Evolutionary conservation across 2,888 invertebrate species (phyloP), one percentile per base, ranked within the genome.

Genomic region (Bhutanitis thaidina): DNA sequence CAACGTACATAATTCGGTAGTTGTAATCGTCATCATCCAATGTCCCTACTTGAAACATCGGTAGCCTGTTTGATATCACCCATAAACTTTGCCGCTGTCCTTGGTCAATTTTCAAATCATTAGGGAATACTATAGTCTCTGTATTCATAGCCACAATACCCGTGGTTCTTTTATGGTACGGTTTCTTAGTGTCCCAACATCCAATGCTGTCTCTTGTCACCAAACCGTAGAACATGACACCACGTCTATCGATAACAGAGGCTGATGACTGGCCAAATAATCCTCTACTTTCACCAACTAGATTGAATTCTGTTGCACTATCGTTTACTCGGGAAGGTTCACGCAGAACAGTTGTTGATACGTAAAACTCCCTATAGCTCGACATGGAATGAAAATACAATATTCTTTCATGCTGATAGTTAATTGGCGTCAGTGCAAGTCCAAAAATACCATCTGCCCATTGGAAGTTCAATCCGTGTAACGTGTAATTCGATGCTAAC

Each of bases 391-490:
- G 95, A 71, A 95, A 96, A 68, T 92, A 96, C 16, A 96, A 70
- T 2, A 92, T 85, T 43, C 94, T 89, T 43, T 95, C 94, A 14
- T 80, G 69, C 12, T 76, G 71, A 37, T 79, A 65, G 46, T 83
- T 67, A 1, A 82, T 69, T 1, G 93, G 92, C n/a, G 93, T 92
- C 38, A 95, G 67, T 0, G 95, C 92, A 59, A 95, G 77, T 0
- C 95, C 95, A 65, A 96, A 95, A 15, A 96, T 91, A 0, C 96
- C 96, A 67, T 96, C 96, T 7, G 94, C 89, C 96, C 95, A 96
- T 65, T 95, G 94, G 67, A 95, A 96, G 57, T 93, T 93, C 0
- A 95, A 67, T 1, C 93, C 94, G 56, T 94, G 94, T 0, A 96
- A 79, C 51, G 93, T 93, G 66, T 93, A 96, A 61, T 93, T 92